A percentile compares a stretch with the other conserved stretches of the same genome.
Conservation (phyloP, 2,797 vertebrate species). For the Acomys russatus region DNA sequence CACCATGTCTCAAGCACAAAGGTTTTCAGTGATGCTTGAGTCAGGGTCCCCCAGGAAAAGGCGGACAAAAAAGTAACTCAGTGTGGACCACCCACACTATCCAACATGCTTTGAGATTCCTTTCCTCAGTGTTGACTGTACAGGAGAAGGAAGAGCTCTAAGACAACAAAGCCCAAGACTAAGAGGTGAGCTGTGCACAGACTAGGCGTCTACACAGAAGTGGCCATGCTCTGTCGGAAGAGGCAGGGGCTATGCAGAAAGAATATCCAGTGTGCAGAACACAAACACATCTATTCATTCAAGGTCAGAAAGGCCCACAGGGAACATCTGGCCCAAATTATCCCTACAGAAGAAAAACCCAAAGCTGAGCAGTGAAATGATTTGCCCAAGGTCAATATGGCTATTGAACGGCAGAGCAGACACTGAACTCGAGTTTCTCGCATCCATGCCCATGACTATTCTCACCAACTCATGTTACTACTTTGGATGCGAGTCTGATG, state of each 20-base stretch:
- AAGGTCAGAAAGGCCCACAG: conserved; percentile 9
- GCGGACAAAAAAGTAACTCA: neutral
- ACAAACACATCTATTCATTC: conserved; percentile 17
- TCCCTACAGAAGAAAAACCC: neutral
- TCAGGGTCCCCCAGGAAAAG: conserved; percentile 14
- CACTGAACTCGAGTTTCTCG: conserved; percentile 37
- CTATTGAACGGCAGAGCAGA: neutral
- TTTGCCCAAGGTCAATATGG: conserved; percentile 56
- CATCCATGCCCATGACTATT: neutral
- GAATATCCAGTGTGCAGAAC: neutral
- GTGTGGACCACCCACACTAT: neutral
- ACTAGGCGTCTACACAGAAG: neutral
- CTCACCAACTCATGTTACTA: conserved; percentile 72
- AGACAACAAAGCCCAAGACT: neutral
- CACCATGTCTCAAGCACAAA: neutral
- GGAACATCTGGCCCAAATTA: neutral
- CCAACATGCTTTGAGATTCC: neutral
- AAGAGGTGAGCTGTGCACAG: neutral
- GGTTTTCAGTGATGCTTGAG: neutral
- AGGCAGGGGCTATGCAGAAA: neutral
- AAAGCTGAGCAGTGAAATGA: conserved; percentile 36
- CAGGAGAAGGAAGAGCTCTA: neutral
- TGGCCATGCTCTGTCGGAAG: neutral
- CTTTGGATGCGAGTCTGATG: conserved; percentile 68
- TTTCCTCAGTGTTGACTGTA: neutral